These are phyloP conservation scores for Gastrophryne carolinensis DNA, from an alignment of 2,797 vertebrate species.

Conservation along the genomic window DNA sequence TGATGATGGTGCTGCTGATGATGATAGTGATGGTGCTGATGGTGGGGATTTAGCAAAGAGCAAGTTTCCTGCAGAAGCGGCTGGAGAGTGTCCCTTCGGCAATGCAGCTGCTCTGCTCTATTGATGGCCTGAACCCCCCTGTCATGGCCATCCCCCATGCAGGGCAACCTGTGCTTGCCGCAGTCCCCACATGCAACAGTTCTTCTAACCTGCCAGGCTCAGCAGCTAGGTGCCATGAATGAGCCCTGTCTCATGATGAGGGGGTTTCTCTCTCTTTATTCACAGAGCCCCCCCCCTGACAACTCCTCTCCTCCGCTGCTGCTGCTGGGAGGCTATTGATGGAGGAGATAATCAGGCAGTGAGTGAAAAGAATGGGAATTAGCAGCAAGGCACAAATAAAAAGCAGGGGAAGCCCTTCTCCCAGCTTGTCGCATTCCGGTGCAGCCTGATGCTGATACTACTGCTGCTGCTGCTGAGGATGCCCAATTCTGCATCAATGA, in stretches of 20 bases:
- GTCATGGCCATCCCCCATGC: too few species aligned
- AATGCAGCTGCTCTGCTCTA: too few species aligned
- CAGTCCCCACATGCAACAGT: conserved; percentile 9
- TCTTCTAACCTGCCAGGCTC: not conserved
- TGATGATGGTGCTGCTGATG: too few species aligned
- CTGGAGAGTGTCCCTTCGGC: too few species aligned
- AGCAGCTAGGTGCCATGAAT: not conserved
- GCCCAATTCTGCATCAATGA: too few species aligned
- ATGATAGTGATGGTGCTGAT: too few species aligned
- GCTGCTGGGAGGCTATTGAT: conserved; percentile 2
- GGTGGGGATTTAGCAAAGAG: too few species aligned
- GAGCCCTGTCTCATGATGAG: not conserved
- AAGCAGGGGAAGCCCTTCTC: not conserved
- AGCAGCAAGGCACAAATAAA: not conserved
- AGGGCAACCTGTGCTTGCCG: too few species aligned
- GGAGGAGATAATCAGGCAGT: not conserved
- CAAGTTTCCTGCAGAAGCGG: too few species aligned
- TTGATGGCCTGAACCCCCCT: too few species aligned
- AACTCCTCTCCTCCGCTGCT: too few species aligned
- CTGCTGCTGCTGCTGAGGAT: not conserved
- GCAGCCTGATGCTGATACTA: not conserved
- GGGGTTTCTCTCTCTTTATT: not conserved
- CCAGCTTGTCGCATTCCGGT: conserved; percentile 5
- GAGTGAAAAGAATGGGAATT: conserved; percentile 6
- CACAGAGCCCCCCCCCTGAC: not conserved